Conservation (phyloP, 2,113 vertebrate genomes). For the Cyprinodon tularosa region DNA sequence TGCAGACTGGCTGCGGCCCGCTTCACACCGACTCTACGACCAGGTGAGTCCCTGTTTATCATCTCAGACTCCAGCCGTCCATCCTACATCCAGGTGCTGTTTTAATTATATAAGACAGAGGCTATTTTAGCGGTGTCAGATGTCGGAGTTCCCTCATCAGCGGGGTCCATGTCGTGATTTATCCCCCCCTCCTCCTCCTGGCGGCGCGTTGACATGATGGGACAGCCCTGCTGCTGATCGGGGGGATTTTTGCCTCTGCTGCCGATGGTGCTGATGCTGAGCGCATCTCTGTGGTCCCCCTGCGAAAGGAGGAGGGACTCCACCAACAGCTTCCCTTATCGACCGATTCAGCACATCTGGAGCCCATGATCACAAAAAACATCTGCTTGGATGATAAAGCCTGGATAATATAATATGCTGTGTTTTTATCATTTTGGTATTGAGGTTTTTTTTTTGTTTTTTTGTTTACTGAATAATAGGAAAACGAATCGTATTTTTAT, state of each 20-base stretch:
- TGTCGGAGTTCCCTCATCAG: not conserved
- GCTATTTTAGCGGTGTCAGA: slow-evolving; percentile 14
- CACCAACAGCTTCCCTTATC: slow-evolving; percentile 48
- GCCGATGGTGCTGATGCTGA: slow-evolving; percentile 51
- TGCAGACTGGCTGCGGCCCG: slow-evolving; percentile 59
- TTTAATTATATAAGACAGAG: slow-evolving; percentile 50
- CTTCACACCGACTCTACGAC: slow-evolving; percentile 55
- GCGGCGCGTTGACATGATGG: slow-evolving; percentile 48
- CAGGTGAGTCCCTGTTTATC: slow-evolving; percentile 67
- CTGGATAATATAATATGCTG: slow-evolving; percentile 18
- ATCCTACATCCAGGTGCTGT: slow-evolving; percentile 19
- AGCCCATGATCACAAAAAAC: slow-evolving; percentile 9
- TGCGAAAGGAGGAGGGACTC: slow-evolving; percentile 39
- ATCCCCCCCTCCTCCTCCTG: slow-evolving; percentile 50
- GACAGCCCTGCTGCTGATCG: slow-evolving; percentile 44
- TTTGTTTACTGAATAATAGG: not conserved
- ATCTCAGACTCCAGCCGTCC: not conserved
- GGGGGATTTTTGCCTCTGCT: slow-evolving; percentile 41
- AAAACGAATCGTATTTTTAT: not conserved
- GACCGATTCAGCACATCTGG: slow-evolving; percentile 62
- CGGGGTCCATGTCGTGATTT: slow-evolving; percentile 18
- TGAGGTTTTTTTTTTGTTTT: not conserved
- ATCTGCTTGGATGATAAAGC: not conserved
- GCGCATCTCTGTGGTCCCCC: slow-evolving; percentile 59
- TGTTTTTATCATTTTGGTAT: not conserved